Evolutionary conservation across 2,797 vertebrate genomes (phyloP).

Genomic region (Halcyon chelicuti): DNA sequence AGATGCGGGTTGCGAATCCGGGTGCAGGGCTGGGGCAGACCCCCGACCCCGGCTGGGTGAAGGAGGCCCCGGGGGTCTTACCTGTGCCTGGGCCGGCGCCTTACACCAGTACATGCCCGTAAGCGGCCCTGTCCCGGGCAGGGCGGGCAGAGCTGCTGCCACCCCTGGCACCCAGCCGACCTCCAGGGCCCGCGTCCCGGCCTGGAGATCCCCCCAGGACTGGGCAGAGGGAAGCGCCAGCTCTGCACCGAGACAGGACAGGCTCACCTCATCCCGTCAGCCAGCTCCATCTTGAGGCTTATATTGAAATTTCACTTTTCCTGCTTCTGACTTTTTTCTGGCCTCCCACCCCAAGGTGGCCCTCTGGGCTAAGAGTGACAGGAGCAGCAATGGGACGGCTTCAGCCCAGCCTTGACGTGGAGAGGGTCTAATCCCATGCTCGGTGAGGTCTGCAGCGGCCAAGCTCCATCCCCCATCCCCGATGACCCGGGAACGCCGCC

Average conservation of each 20-base stretch:
- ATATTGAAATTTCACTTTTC: background rate
- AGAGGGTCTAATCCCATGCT: accelerated
- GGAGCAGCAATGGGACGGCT: accelerated
- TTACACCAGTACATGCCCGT: too few relatives aligned
- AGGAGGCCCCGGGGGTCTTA: too few relatives aligned
- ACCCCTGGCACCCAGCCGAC: background rate
- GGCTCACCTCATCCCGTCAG: too few relatives aligned
- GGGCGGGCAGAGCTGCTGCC: background rate
- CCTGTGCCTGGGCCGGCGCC: too few relatives aligned
- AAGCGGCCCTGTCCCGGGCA: background rate
- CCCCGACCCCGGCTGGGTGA: too few relatives aligned
- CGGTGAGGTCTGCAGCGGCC: accelerated
- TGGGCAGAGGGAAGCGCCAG: background rate
- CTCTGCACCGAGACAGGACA: too few relatives aligned
- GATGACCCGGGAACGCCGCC: too few relatives aligned
- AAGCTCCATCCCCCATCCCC: background rate
- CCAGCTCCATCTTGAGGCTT: background rate
- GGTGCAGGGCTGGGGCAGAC: too few relatives aligned
- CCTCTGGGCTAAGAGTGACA: background rate
- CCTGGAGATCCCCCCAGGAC: background rate
- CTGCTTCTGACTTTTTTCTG: background rate
- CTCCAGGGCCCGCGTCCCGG: background rate
- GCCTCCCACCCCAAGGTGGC: background rate
- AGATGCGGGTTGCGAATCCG: too few relatives aligned
- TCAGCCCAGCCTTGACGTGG: background rate